phyloP scores from a whole-genome alignment of 2,113 vertebrate genomes.

The Aptenodytes forsteri region DNA sequence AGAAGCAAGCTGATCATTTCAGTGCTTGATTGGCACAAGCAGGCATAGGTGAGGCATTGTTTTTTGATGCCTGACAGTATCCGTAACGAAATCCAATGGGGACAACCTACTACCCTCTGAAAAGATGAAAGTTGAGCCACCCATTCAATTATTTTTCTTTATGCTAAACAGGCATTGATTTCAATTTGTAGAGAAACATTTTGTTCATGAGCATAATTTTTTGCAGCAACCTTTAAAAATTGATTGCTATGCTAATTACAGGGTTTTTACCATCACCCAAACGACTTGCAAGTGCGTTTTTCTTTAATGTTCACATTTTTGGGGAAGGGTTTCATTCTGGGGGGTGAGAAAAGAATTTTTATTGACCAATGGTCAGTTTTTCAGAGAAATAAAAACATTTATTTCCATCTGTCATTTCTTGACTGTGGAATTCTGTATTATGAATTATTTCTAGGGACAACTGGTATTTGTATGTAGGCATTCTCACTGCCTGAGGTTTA shows the following conservation, averaged over 20 bases:
- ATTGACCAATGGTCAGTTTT: conserved; percentile 5
- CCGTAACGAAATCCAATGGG: neutral
- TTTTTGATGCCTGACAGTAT: neutral
- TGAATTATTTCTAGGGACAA: conserved; percentile 52
- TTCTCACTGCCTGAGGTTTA: conserved; percentile 68
- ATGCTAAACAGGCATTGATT: neutral
- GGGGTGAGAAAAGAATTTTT: neutral
- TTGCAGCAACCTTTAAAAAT: conserved; percentile 37
- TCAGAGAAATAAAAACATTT: conserved; percentile 50
- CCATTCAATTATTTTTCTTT: neutral
- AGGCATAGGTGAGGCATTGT: neutral
- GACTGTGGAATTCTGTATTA: conserved; percentile 30
- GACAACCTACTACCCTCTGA: neutral
- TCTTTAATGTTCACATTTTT: neutral
- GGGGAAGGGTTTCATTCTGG: neutral
- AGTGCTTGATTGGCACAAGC: neutral
- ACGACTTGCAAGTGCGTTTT: neutral
- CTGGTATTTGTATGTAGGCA: conserved; percentile 64
- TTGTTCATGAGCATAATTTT: neutral
- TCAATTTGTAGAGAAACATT: neutral
- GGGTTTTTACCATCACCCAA: neutral
- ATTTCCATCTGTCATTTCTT: conserved; percentile 45
- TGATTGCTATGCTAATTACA: neutral
- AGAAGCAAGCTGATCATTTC: neutral
- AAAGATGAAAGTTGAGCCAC: neutral